Evolutionary conservation across 2,797 vertebrate species (phyloP).

Genomic region (Tiaroga cobitis): DNA sequence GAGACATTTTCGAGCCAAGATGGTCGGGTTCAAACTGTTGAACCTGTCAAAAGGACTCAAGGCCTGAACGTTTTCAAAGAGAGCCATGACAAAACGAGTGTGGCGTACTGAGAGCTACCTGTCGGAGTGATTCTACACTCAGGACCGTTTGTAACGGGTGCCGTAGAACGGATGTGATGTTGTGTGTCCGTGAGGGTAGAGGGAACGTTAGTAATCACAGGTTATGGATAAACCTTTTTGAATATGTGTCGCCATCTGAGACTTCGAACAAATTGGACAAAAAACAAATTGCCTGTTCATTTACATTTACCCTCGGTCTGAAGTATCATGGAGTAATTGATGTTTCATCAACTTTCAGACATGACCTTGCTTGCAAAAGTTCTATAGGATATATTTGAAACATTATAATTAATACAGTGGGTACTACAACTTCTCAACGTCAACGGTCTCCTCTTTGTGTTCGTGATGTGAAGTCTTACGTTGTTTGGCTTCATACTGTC

Average conservation of each 20-base stretch:
- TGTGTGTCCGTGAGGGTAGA: constrained; percentile 42
- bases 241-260: constrained; percentile 38
- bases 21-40: constrained; percentile 30
- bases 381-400: background rate
- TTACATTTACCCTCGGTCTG: background rate
- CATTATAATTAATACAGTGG: background rate
- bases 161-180: constrained; percentile 46
- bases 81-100: constrained; percentile 44
- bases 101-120: constrained; percentile 48
- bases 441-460: background rate
- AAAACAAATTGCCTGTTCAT: background rate
- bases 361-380: background rate
- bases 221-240: constrained; percentile 8
- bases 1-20: constrained; percentile 37
- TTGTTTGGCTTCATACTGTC: background rate
- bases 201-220: background rate
- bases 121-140: constrained; percentile 51
- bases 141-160: constrained; percentile 25
- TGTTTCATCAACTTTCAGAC: background rate
- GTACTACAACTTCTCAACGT: background rate
- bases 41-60: background rate
- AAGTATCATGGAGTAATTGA: background rate
- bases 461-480: background rate
- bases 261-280: background rate
- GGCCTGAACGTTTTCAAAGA: background rate